Evolutionary conservation across 1,140 invertebrate genomes (phyloP).

Genomic region (Bactericera cockerelli): DNA sequence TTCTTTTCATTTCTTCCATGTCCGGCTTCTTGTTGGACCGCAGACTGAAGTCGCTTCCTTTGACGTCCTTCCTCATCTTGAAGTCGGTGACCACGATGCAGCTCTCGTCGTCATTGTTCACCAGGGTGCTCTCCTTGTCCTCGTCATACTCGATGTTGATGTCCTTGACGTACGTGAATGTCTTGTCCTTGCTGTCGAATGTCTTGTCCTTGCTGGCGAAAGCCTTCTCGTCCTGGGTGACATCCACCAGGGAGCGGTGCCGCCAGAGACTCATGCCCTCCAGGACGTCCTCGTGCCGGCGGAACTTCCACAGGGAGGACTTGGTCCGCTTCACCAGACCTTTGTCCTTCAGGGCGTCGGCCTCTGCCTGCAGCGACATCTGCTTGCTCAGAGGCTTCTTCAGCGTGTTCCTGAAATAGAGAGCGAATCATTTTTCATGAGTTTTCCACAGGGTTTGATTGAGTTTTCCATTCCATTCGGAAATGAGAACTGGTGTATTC

Average conservation of each 20-base stretch:
- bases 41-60: background rate
- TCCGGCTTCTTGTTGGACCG: background rate
- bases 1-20: background rate
- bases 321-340: slow-evolving; percentile 53
- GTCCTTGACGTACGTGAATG: background rate
- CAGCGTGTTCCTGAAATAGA: background rate
- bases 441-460: too few relatives aligned
- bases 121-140: background rate
- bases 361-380: slow-evolving; percentile 19
- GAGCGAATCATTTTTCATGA: too few relatives aligned
- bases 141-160: slow-evolving; percentile 2
- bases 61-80: slow-evolving; percentile 1
- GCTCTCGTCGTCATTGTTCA: background rate
- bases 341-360: background rate
- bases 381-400: slow-evolving; percentile 17
- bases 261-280: slow-evolving; percentile 73
- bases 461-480: too few relatives aligned
- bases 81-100: background rate
- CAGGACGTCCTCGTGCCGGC: slow-evolving; percentile 49
- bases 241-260: slow-evolving; percentile 63
- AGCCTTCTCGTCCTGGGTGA: slow-evolving; percentile 33
- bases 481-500: too few relatives aligned
- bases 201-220: too few relatives aligned
- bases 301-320: slow-evolving; percentile 62
- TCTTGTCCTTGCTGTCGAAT: too few relatives aligned